phyloP scores from a whole-genome alignment of 2,113 vertebrate genomes.

The Austrofundulus limnaeus region DNA sequence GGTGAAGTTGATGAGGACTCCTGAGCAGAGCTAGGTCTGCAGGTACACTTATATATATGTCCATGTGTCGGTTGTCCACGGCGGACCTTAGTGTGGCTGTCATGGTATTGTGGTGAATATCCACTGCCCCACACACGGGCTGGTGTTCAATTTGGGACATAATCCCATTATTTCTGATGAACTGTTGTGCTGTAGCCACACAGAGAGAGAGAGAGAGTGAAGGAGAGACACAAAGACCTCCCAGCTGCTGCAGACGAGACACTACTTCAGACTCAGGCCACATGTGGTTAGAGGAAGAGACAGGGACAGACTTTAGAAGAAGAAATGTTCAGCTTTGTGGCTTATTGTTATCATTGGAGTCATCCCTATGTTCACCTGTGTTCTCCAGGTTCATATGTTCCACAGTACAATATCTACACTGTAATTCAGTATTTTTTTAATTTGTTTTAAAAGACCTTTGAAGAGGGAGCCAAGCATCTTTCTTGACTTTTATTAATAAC shows the following conservation, averaged over 20 bases:
- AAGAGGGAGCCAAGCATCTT: no score
- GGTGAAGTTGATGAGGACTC: no score
- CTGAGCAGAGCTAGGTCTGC: not conserved
- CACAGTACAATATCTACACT: no score
- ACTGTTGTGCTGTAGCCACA: conserved; percentile 43
- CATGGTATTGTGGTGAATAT: conserved; percentile 33
- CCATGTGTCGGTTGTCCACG: not conserved
- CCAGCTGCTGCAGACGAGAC: conserved; percentile 31
- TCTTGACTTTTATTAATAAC: no score
- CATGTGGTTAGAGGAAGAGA: conserved; percentile 24
- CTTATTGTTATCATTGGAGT: not conserved
- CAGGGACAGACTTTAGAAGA: conserved; percentile 5
- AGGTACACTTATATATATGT: no score
- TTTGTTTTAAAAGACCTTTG: no score
- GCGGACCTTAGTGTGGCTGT: conserved; percentile 33
- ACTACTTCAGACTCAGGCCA: conserved; percentile 19
- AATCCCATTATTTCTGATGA: conserved; percentile 68
- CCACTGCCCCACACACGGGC: conserved; percentile 52
- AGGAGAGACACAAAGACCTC: conserved; percentile 38
- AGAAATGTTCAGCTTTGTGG: not conserved
- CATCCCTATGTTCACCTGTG: no score
- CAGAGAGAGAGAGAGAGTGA: conserved; percentile 1
- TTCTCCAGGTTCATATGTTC: no score
- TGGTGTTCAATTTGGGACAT: conserved; percentile 59
- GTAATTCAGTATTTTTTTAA: no score